phyloP scores from a whole-genome alignment of 2,888 invertebrate genomes.

The Odontomyia ornata region DNA sequence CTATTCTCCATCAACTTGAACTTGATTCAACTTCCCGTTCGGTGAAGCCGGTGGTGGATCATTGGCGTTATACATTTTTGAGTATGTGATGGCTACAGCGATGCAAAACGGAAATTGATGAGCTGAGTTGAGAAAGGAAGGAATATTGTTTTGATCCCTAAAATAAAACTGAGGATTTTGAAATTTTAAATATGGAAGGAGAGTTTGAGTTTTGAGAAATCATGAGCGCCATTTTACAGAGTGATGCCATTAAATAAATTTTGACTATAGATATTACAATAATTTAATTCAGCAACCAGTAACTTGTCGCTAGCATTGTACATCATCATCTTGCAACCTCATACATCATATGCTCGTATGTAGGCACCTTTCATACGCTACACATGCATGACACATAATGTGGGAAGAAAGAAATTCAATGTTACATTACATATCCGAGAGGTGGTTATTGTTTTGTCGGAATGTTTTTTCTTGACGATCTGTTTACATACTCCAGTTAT shows the following conservation, averaged over 20 bases:
- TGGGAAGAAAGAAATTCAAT: conserved; percentile 23
- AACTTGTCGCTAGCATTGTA: no score
- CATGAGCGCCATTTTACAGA: no score
- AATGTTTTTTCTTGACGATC: conserved; percentile 7
- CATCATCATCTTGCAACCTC: no score
- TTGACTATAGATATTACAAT: no score
- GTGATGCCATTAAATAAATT: no score
- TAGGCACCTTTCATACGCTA: neutral
- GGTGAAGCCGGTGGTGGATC: conserved; percentile 5
- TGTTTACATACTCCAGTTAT: conserved; percentile 34
- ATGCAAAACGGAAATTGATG: neutral
- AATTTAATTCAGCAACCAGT: no score
- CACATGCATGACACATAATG: neutral
- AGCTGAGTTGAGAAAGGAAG: no score
- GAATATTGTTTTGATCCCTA: no score
- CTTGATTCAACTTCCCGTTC: conserved; percentile 33
- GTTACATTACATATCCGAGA: neutral
- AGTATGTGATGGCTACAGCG: neutral
- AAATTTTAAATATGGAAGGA: no score
- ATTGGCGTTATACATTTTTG: neutral
- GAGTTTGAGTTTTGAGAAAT: no score
- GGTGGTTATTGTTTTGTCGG: conserved; percentile 7
- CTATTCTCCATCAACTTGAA: conserved; percentile 4
- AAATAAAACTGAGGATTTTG: no score
- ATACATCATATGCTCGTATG: neutral